These are phyloP conservation scores for Geotrypetes seraphini DNA, from an alignment of 2,797 vertebrate genomes.

Conservation along the genomic window DNA sequence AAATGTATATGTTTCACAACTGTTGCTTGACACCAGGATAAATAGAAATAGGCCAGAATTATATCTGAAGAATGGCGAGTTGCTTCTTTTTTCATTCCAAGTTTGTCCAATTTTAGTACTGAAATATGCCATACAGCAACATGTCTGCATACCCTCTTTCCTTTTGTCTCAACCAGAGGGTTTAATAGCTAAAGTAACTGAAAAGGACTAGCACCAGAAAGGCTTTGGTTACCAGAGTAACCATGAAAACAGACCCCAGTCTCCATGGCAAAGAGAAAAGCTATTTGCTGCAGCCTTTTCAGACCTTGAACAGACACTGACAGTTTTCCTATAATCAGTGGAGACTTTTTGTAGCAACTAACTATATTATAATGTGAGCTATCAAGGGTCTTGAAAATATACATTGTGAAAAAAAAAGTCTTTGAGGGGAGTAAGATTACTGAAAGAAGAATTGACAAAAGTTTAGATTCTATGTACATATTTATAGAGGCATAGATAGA, in stretches of 20 bases:
- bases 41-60: background rate
- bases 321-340: constrained; percentile 69
- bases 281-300: constrained; percentile 78
- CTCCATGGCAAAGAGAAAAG: constrained; percentile 87
- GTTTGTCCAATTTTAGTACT: constrained; percentile 34
- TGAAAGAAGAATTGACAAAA: no score
- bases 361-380: constrained; percentile 71
- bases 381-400: constrained; percentile 55
- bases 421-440: no score
- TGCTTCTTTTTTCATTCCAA: constrained; percentile 21
- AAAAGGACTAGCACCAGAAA: constrained; percentile 68
- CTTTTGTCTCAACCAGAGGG: constrained; percentile 84
- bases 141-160: constrained; percentile 68
- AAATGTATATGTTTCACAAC: no score
- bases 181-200: constrained; percentile 84
- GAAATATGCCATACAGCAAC: constrained; percentile 72
- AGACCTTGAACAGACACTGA: constrained; percentile 74
- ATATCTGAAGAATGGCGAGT: constrained; percentile 9
- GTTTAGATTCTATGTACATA: no score
- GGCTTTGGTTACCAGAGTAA: constrained; percentile 90
- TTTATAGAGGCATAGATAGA: no score
- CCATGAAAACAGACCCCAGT: constrained; percentile 78
- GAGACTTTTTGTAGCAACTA: constrained; percentile 69
- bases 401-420: constrained; percentile 6
- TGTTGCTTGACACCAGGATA: no score